Evolutionary conservation across 2,888 invertebrate species (phyloP).

Genomic region (Suillia variegata): DNA sequence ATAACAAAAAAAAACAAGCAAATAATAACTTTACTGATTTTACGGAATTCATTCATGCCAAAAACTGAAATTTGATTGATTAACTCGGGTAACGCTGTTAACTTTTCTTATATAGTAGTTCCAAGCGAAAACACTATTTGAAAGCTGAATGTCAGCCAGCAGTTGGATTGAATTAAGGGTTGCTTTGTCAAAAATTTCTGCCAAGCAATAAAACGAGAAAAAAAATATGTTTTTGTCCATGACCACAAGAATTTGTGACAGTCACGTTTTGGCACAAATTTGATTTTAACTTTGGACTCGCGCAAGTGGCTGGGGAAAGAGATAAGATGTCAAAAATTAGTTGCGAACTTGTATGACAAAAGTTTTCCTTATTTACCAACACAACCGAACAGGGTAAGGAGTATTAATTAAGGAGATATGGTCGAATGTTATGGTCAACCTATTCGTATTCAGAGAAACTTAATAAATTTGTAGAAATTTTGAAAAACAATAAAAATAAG

Average conservation of each 20-base stretch:
- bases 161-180: neutral
- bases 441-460: too few relatives aligned
- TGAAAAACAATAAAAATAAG: too few relatives aligned
- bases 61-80: conserved; percentile 6
- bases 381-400: too few relatives aligned
- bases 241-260: too few relatives aligned
- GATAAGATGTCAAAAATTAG: neutral
- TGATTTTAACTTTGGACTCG: neutral
- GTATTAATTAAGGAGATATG: too few relatives aligned
- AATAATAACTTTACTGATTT: neutral
- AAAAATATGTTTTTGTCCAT: too few relatives aligned
- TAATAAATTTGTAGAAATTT: too few relatives aligned
- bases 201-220: too few relatives aligned
- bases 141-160: too few relatives aligned
- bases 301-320: neutral
- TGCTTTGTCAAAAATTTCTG: neutral
- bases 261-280: neutral
- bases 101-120: conserved; percentile 2
- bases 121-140: too few relatives aligned
- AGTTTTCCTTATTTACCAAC: neutral
- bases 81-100: conserved; percentile 1
- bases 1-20: neutral
- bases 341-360: neutral
- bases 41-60: conserved; percentile 1
- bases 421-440: too few relatives aligned